Conservation (phyloP, 2,888 invertebrate species). For the Amorpha juglandis region DNA sequence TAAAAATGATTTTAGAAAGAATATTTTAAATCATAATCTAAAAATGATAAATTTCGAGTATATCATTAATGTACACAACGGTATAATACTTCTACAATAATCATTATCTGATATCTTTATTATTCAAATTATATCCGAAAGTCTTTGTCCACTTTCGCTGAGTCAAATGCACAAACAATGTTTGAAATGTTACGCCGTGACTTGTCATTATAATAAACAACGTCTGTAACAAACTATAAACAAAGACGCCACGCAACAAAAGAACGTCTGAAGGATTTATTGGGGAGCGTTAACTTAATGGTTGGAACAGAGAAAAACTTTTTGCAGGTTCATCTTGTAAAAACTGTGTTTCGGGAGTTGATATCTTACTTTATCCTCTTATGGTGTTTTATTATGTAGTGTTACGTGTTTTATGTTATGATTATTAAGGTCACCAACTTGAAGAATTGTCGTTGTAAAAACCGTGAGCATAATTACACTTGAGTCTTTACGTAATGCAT, state of each 20-base stretch:
- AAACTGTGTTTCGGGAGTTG: slow-evolving; percentile 32
- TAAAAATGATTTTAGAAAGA: no score
- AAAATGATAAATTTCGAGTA: no score
- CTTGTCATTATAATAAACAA: slow-evolving; percentile 12
- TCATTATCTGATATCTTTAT: background rate
- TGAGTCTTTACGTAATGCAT: no score
- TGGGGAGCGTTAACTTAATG: slow-evolving; percentile 69
- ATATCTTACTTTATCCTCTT: slow-evolving; percentile 24
- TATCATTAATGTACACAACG: no score
- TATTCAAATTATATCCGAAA: background rate
- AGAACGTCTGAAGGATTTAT: slow-evolving; percentile 67
- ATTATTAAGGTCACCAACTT: background rate
- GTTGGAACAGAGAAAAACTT: slow-evolving; percentile 72
- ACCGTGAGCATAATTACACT: no score
- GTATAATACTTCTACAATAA: background rate
- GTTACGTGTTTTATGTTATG: background rate
- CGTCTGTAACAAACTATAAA: slow-evolving; percentile 34
- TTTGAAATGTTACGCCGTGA: slow-evolving; percentile 14
- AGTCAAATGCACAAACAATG: slow-evolving; percentile 30
- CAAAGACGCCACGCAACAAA: slow-evolving; percentile 54
- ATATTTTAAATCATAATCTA: no score
- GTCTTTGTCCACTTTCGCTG: background rate
- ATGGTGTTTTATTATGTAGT: slow-evolving; percentile 19
- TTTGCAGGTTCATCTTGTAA: slow-evolving; percentile 54
- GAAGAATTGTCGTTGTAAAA: no score